Evolutionary conservation across 2,797 vertebrate species (phyloP), one percentile per base, ranked within the genome.

Genomic region (Simalia tracyae): DNA sequence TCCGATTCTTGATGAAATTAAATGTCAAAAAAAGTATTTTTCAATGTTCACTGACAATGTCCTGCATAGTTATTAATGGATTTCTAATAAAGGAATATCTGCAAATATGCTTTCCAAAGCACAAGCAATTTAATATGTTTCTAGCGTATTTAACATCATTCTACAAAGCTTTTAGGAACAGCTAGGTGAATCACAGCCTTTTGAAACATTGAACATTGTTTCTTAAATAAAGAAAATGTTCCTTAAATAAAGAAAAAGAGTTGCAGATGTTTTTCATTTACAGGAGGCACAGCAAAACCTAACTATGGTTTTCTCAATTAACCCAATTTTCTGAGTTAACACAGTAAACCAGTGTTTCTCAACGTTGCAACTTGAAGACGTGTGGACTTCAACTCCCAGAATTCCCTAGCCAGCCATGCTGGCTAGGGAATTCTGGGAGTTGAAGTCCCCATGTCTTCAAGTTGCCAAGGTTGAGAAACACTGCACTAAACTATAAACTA

Each of bases 81-180:
- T 10, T 42, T 56, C 85, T 87, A 61, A 87, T 85, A 92, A 81
- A 86, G 56, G 36, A 46, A 14, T 86, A 59, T 54, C 84, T 92
- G 56, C 76, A 68, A 86, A 86, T 60, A 76, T 19, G 5, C 42
- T 31, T 72, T 90, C 24, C 24, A 90, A 76, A 90, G 46, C 42
- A 76, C n/a, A 17, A 76, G 42, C 50, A 15, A 84, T 31, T 76
- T 93, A 88, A 93, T 88, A 61, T 84, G 19, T 90, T 92, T 66
- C 68, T 22, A 84, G 36, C 14, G 88, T 66, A 22, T 46, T 88
- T 93, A 84, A 26, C 59, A 31, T 57, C 60, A 54, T 64, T 84
- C 60, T 84, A n/a, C 24, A 42, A 42, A 46, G 28, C 76, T 84
- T 54, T 64, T 9, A 24, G 50, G 50, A 1, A 57, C 60, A 88